phyloP scores from a whole-genome alignment of 2,888 invertebrate species.

The Anticlea derivata region DNA sequence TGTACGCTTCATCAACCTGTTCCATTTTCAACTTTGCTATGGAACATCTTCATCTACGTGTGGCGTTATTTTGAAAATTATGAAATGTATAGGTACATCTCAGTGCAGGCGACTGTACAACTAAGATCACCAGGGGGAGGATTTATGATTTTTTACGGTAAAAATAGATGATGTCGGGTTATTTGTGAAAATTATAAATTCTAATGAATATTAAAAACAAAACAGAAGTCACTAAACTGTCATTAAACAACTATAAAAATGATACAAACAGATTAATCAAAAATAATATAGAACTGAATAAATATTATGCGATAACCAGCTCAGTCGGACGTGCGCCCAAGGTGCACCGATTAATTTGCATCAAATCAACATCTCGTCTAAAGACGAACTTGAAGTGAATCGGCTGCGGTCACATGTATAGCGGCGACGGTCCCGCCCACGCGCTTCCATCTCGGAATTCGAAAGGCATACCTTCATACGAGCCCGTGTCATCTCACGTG shows the following conservation, averaged over 20 bases:
- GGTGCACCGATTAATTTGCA: conserved; percentile 19
- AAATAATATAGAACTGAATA: not conserved
- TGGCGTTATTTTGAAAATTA: too few species aligned
- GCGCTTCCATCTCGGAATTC: conserved; percentile 73
- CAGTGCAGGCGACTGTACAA: too few species aligned
- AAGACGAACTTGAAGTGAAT: conserved; percentile 21
- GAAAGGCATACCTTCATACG: conserved; percentile 65
- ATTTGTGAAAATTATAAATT: too few species aligned
- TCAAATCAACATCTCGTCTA: conserved; percentile 23
- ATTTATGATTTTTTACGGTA: too few species aligned
- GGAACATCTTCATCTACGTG: too few species aligned
- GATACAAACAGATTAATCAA: not conserved
- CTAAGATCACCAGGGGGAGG: too few species aligned
- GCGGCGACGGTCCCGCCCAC: conserved; percentile 68
- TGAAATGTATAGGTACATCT: too few species aligned
- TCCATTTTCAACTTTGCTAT: too few species aligned
- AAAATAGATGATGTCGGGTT: conserved; percentile 22
- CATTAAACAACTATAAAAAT: too few species aligned
- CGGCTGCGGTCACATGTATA: conserved; percentile 33
- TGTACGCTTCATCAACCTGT: too few species aligned
- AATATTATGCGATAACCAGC: not conserved
- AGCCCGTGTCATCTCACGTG: conserved; percentile 31
- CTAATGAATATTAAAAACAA: too few species aligned
- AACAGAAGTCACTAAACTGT: too few species aligned
- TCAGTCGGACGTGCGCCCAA: not conserved